Percentiles rank a stretch among this genome's conserved stretches.
These are phyloP conservation scores for Macquaria ambigua DNA, from an alignment of 2,113 vertebrate genomes.

Conservation along the genomic window DNA sequence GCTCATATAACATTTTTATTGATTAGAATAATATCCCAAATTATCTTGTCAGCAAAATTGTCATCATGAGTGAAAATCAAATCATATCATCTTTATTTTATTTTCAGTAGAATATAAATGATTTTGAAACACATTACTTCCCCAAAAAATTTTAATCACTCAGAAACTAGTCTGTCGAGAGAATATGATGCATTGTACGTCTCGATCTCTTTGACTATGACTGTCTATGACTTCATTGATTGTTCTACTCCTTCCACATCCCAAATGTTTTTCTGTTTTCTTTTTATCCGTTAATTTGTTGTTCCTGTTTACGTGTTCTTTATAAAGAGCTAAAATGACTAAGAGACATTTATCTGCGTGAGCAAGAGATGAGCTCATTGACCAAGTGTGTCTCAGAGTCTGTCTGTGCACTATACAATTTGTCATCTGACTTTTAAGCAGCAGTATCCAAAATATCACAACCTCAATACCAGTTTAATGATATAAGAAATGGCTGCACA, in stretches of 20 bases:
- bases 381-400: constrained; percentile 27
- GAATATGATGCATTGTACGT: background rate
- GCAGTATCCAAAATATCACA: constrained; percentile 7
- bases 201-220: background rate
- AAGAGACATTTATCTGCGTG: constrained; percentile 38
- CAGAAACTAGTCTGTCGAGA: background rate
- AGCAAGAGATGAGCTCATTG: constrained; percentile 58
- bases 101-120: constrained; percentile 2
- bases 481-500: constrained; percentile 1
- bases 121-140: background rate
- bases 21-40: constrained; percentile 35
- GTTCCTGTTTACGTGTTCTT: constrained; percentile 38
- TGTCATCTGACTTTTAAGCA: constrained; percentile 16
- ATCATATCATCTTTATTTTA: background rate
- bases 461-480: constrained; percentile 13
- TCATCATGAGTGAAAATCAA: background rate
- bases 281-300: constrained; percentile 27
- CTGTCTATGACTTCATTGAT: background rate
- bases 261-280: constrained; percentile 1
- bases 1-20: constrained; percentile 23
- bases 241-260: constrained; percentile 31
- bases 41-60: constrained; percentile 34
- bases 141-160: background rate
- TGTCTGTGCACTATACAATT: constrained; percentile 16
- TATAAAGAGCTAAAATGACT: constrained; percentile 51